A percentile compares a stretch with the other conserved stretches of the same genome.
phyloP scores from a whole-genome alignment of 2,113 vertebrate genomes.

The Phyllostomus hastatus region DNA sequence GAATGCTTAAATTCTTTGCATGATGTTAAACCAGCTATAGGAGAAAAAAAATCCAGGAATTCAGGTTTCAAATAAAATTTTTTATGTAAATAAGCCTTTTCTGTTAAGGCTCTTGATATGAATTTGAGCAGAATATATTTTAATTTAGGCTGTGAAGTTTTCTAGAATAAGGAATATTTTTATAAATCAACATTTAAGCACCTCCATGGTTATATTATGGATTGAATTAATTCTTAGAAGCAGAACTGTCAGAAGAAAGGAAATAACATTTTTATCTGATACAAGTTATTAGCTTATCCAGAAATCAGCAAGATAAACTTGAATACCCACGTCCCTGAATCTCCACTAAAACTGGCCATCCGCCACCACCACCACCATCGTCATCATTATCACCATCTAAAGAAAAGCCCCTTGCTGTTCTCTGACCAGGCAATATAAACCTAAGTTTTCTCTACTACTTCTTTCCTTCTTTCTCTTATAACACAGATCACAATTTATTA shows the following conservation, averaged over 20 bases:
- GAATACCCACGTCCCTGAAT: not conserved
- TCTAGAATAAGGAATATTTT: not conserved
- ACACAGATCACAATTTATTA: not conserved
- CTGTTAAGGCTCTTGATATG: constrained; percentile 10
- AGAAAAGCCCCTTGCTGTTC: not conserved
- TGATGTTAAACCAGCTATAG: not conserved
- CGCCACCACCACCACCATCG: not conserved
- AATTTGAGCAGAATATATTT: not conserved
- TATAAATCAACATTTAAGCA: not conserved
- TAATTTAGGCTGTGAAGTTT: not conserved
- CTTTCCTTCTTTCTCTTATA: not conserved
- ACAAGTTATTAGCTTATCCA: not conserved
- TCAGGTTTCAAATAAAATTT: constrained; percentile 8
- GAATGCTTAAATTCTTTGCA: not conserved
- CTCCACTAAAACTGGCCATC: not conserved
- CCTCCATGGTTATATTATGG: not conserved
- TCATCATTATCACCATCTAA: not conserved
- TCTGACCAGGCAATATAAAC: not conserved
- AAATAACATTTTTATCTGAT: not conserved
- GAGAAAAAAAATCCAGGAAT: not conserved
- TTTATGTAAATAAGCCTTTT: not conserved
- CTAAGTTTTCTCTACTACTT: not conserved
- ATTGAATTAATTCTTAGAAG: constrained; percentile 31
- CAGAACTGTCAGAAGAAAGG: not conserved
- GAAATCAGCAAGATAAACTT: not conserved